Percentiles rank a stretch among this genome's conserved stretches.
These are phyloP conservation scores for Malachius bipustulatus DNA, from an alignment of 2,888 invertebrate genomes.

Conservation along the genomic window DNA sequence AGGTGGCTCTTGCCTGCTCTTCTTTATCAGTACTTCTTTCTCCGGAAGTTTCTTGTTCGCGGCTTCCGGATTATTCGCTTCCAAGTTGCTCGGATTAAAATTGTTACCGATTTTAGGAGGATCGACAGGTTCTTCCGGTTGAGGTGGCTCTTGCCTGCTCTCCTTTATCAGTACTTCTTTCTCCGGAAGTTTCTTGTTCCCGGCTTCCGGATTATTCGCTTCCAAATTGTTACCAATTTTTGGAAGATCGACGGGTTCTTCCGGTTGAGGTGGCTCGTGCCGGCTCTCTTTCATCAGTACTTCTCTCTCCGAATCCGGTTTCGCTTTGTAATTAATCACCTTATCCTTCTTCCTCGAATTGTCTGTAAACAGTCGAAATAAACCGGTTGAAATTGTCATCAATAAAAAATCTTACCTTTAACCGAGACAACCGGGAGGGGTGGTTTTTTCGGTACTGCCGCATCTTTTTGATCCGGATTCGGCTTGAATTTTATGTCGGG, in stretches of 20 bases:
- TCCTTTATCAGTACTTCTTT: conserved; percentile 24
- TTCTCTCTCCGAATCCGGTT: conserved; percentile 6
- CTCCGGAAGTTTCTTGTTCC: not conserved
- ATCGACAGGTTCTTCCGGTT: conserved; percentile 26
- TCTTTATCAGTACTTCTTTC: conserved; percentile 23
- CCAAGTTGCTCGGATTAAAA: too few species aligned
- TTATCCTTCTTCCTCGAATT: not conserved
- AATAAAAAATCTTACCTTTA: too few species aligned
- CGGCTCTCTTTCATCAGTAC: conserved; percentile 27
- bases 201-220: not conserved
- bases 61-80: not conserved
- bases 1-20: conserved; percentile 27
- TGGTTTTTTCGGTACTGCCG: not conserved
- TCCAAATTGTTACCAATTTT: too few species aligned
- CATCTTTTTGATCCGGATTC: not conserved
- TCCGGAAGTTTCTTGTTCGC: not conserved
- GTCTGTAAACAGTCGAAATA: too few species aligned
- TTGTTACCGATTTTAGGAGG: too few species aligned
- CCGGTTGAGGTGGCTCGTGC: conserved; percentile 35
- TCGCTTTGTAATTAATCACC: not conserved
- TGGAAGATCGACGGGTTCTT: conserved; percentile 26
- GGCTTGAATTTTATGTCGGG: not conserved
- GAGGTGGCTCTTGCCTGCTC: conserved; percentile 26
- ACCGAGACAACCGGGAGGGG: not conserved
- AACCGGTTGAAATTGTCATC: too few species aligned